Evolutionary conservation across 2,113 vertebrate genomes (phyloP).

Genomic region (Silurus asotus): DNA sequence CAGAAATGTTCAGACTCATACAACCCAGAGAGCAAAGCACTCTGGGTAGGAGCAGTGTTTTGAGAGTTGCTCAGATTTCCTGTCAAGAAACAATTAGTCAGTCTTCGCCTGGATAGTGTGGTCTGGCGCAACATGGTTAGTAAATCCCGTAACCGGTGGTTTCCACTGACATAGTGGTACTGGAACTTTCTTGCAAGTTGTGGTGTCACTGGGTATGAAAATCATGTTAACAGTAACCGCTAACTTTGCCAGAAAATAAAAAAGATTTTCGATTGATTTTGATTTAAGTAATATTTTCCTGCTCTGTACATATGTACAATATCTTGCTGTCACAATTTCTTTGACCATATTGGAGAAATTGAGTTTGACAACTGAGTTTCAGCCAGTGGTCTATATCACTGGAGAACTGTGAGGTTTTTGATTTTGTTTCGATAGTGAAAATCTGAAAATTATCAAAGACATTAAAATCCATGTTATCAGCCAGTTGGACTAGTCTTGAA

Average conservation of each 20-base stretch:
- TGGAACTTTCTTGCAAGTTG: neutral
- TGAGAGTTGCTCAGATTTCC: neutral
- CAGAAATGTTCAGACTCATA: neutral
- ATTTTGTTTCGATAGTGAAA: neutral
- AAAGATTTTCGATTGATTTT: neutral
- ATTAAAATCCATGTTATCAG: neutral
- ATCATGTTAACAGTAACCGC: neutral
- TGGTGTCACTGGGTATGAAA: neutral
- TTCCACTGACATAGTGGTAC: neutral
- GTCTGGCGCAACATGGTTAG: neutral
- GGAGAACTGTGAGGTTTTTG: too few relatives aligned
- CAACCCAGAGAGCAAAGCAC: slow-evolving; percentile 21
- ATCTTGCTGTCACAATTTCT: neutral
- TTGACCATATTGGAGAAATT: neutral
- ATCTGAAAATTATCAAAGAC: neutral
- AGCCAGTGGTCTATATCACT: neutral
- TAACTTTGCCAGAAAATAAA: neutral
- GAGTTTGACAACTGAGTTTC: neutral
- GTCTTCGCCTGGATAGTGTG: neutral
- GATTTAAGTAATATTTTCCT: neutral
- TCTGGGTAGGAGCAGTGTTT: slow-evolving; percentile 40
- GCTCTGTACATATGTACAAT: neutral
- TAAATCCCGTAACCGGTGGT: neutral
- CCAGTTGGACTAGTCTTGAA: neutral
- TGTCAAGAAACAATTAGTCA: slow-evolving; percentile 34